Conservation (phyloP, 2,113 vertebrate species). For the Promerops cafer region DNA sequence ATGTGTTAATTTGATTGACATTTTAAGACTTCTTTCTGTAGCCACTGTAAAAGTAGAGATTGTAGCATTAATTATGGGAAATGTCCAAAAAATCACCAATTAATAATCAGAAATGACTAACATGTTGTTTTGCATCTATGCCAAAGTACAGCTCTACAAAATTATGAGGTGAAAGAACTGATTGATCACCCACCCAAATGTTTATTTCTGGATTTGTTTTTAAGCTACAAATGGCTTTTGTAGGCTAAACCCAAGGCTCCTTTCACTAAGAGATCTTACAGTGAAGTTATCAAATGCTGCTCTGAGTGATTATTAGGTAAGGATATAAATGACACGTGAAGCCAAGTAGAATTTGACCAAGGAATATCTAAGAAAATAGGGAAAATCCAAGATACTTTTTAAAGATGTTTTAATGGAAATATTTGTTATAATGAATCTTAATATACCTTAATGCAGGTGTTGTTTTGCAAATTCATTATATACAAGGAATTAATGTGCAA, state of each 20-base stretch:
- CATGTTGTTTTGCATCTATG: background rate
- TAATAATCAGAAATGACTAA: background rate
- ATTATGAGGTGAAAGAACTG: background rate
- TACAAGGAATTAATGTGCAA: background rate
- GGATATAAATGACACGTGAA: background rate
- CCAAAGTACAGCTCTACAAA: background rate
- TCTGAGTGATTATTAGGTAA: background rate
- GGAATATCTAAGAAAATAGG: background rate
- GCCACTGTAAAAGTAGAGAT: background rate
- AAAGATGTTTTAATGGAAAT: background rate
- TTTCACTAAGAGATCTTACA: background rate
- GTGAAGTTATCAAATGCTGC: background rate
- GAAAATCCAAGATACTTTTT: background rate
- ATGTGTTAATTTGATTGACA: background rate
- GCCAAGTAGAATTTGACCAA: background rate
- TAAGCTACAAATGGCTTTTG: background rate
- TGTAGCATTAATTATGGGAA: background rate
- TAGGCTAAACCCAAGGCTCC: background rate
- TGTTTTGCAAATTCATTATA: background rate
- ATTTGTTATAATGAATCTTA: background rate
- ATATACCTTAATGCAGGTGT: background rate
- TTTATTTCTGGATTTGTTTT: slow-evolving; percentile 14
- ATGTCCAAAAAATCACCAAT: background rate
- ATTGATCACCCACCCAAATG: background rate
- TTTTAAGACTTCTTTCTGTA: background rate